Base-by-base conservation (phyloP, 2,888 invertebrate genomes). In the Heliconius hortense region DNA sequence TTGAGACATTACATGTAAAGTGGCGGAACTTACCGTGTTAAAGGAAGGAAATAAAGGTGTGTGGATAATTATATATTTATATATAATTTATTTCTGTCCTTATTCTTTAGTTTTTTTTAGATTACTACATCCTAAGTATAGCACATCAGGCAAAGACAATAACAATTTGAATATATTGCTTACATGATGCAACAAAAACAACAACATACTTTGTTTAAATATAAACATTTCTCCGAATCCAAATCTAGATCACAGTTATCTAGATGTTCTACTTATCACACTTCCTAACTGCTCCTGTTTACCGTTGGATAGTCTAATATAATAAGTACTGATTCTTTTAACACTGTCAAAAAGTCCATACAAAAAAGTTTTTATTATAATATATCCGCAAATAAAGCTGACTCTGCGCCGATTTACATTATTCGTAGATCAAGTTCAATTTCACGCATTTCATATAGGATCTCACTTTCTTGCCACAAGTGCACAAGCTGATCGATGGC, bases 341-440 rank as follows among this genome's bases (percentile, higher is more conserved):
- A n/a, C 11, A 59, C 59, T 13, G 13, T 26, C 26, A 26, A 26
- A 24, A 60, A 26, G 24, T 60, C 15, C 4, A n/a, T 3, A 63
- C 18, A 28, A 13, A n/a, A 60, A 60, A 26, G 26, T 28, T 62
- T 63, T 31, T 63, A n/a, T 13, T 39, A 24, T 24, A 64, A 64
- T 7, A 35, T 39, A n/a, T 39, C 15, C 7, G 10, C 21, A 21
- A 13, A 24, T 39, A 64, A 24, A 64, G 15, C 15, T 39, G 39
- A 11, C 11, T 64, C 4, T 21, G 31, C 63, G 2, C 31, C 11
- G n/a, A 11, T n/a, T 24, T 79, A 79, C 76, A 80, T 85, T 85
- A 85, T 87, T 86, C 84, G 87, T 85, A 88, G 88, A 89, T 89
- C 88, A 88, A 88, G 88, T 88, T 82, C 86, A 87, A 92, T 92